Base-by-base conservation (phyloP, 2,797 vertebrate species). In the Catamblyrhynchus diadema region DNA sequence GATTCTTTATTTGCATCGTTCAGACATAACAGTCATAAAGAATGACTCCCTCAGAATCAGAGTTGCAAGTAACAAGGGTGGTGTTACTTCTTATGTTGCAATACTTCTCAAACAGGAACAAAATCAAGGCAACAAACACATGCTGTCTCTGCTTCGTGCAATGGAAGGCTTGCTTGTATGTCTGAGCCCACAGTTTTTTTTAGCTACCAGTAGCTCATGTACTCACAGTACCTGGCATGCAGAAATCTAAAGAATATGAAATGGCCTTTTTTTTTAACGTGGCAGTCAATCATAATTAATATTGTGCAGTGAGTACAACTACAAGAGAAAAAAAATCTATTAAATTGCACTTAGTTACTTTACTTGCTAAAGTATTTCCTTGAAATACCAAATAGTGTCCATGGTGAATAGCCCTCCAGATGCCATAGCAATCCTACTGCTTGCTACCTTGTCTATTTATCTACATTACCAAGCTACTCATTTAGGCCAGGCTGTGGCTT, bases 1-100 rank as follows among this genome's bases (percentile, higher is more conserved):
- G 86, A 87, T 91, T 74, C 74, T 90, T 89, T 85, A 66, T 91
- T 72, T 82, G 47, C 74, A 77, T 73, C 60, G 64, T 66, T 90
- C 78, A 84, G 59, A 62, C 1, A 4, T 32, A 91, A 73, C 60
- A 78, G 78, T 60, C 44, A 88, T 61, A 88, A 86, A 88, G 45
- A 51, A n/a, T n/a, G 33, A 5, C 54, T 61, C 39, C 22, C 50
- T 86, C 5, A 0, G 86, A 85, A 70, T 91, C 91, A 80, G 66
- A 84, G 16, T 23, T 44, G 33, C 59, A 81, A 95, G 77, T 78
- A 32, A 88, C 78, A 47, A 60, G 83, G 25, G 56, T 30, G 87
- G 51, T 51, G 22, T 77, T 81, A 80, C 44, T 82, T 93, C 56
- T 85, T 45, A 37, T 27, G 35, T 81, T 87, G 66, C 25, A 69